phyloP scores from a whole-genome alignment of 2,888 invertebrate genomes.

The Macropis europaea region DNA sequence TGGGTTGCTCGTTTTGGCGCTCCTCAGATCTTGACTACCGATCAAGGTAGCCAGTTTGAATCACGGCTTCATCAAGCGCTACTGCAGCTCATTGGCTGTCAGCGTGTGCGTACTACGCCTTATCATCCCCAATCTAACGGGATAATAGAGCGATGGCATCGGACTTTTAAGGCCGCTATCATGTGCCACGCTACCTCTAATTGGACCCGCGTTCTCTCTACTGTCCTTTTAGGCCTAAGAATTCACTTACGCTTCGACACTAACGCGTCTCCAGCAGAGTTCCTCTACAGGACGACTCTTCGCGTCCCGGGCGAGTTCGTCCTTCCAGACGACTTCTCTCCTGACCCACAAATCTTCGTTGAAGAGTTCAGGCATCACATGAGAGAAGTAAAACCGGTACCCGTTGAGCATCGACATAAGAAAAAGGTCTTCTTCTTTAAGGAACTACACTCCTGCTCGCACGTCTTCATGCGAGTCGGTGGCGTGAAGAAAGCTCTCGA shows the following conservation, averaged over 20 bases:
- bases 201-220: constrained; percentile 36
- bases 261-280: not conserved
- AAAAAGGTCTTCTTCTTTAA: not conserved
- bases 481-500: not conserved
- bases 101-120: constrained; percentile 10
- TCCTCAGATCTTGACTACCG: constrained; percentile 1
- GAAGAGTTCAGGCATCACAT: constrained; percentile 8
- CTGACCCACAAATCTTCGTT: not conserved
- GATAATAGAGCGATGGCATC: constrained; percentile 46
- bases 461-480: not conserved
- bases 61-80: not conserved
- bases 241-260: not conserved
- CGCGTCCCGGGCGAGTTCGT: constrained; percentile 2
- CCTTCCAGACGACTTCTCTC: not conserved
- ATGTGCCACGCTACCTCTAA: constrained; percentile 22
- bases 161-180: constrained; percentile 40
- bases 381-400: not conserved
- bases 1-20: constrained; percentile 1
- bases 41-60: constrained; percentile 15
- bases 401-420: not conserved
- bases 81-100: not conserved
- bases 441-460: not conserved
- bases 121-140: constrained; percentile 54
- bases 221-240: constrained; percentile 37
- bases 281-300: too few relatives aligned